These are phyloP conservation scores for Mimumesa dahlbomi DNA, from an alignment of 2,888 invertebrate species.

Conservation along the genomic window DNA sequence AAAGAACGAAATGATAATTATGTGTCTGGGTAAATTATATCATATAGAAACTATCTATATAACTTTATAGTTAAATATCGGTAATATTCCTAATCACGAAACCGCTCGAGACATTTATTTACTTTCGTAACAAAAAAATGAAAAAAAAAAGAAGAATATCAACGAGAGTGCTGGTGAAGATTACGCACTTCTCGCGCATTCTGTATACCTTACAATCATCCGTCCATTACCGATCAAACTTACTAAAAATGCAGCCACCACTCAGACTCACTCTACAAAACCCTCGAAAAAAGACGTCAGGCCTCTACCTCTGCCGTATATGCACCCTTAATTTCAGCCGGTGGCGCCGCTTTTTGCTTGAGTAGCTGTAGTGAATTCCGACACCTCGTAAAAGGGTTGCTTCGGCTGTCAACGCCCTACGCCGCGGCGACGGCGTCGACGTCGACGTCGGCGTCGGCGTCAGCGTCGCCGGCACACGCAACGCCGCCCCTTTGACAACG, in stretches of 20 bases:
- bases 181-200: too few relatives aligned
- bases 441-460: constrained; percentile 9
- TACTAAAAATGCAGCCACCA: neutral
- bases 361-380: constrained; percentile 44
- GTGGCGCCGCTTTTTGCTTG: constrained; percentile 33
- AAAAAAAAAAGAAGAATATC: too few relatives aligned
- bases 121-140: too few relatives aligned
- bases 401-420: constrained; percentile 40
- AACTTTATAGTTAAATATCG: too few relatives aligned
- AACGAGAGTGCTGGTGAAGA: too few relatives aligned
- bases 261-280: constrained; percentile 13
- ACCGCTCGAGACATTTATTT: too few relatives aligned
- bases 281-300: constrained; percentile 13
- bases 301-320: neutral
- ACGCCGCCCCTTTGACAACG: constrained; percentile 53
- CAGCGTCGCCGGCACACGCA: constrained; percentile 3
- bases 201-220: too few relatives aligned
- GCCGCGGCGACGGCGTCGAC: constrained; percentile 6
- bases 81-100: too few relatives aligned
- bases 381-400: constrained; percentile 55
- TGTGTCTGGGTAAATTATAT: too few relatives aligned
- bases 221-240: constrained; percentile 10
- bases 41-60: too few relatives aligned
- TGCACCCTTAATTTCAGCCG: constrained; percentile 50
- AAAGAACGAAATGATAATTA: too few relatives aligned